These are phyloP conservation scores for Thripadectes ignobilis DNA, from an alignment of 2,797 vertebrate genomes.

Conservation along the genomic window DNA sequence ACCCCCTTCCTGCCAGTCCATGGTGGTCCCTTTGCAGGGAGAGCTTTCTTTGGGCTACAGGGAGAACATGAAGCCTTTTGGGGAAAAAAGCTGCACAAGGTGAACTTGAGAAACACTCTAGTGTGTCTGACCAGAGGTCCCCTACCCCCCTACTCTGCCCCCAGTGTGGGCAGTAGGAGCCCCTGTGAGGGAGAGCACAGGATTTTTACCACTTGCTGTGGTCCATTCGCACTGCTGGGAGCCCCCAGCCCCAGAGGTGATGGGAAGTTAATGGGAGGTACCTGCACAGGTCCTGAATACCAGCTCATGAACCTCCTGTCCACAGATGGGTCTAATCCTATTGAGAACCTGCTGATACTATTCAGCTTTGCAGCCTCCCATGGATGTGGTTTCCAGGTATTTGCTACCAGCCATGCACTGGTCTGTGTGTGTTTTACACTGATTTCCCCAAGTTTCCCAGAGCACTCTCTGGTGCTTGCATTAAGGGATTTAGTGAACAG, in stretches of 20 bases:
- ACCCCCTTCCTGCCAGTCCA: neutral
- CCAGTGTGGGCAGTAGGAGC: neutral
- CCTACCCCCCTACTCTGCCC: neutral
- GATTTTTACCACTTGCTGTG: neutral
- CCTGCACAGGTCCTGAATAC: neutral
- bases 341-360: neutral
- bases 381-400: rapidly evolving
- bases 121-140: neutral
- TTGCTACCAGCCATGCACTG: neutral
- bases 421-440: neutral
- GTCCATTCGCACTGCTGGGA: neutral
- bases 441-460: rapidly evolving
- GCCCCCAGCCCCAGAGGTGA: neutral
- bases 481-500: neutral
- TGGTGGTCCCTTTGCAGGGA: neutral
- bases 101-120: neutral
- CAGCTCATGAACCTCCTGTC: neutral
- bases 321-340: neutral
- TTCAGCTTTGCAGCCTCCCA: neutral
- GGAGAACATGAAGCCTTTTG: neutral
- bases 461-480: neutral
- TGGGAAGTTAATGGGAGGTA: neutral
- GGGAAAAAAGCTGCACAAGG: neutral
- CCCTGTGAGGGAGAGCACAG: neutral
- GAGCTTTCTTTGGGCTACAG: neutral